Percentiles rank a stretch among this genome's conserved stretches.
Conservation (phyloP, 2,797 vertebrate genomes). For the Squalus acanthias region DNA sequence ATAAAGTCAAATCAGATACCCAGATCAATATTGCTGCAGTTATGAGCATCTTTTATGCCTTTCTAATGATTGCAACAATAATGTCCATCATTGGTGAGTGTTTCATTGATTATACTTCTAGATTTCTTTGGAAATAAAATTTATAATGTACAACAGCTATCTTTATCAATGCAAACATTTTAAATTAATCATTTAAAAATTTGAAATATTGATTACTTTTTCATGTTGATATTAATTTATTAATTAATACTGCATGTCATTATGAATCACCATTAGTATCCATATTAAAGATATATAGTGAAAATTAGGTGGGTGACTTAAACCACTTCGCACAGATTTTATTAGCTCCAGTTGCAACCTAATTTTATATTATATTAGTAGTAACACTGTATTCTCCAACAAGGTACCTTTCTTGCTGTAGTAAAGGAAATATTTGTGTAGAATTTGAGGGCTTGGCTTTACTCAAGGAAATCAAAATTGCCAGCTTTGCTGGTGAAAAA, state of each 20-base stretch:
- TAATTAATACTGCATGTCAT: not conserved
- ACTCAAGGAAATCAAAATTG: not conserved
- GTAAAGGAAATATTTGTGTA: too few species aligned
- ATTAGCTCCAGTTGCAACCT: too few species aligned
- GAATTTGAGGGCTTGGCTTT: too few species aligned
- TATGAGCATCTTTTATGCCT: conserved; percentile 68
- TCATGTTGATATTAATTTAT: not conserved
- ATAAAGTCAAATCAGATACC: conserved; percentile 56
- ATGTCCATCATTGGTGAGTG: conserved; percentile 67
- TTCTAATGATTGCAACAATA: conserved; percentile 70
- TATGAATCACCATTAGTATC: not conserved
- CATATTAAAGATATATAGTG: not conserved
- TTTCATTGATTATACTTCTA: not conserved
- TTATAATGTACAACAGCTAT: not conserved
- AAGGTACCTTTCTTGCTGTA: too few species aligned
- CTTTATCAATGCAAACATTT: not conserved
- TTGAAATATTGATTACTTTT: not conserved
- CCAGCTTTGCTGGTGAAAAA: not conserved
- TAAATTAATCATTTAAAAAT: not conserved
- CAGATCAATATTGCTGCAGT: conserved; percentile 65
- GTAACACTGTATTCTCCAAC: too few species aligned
- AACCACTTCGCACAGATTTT: too few species aligned
- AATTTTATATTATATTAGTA: too few species aligned
- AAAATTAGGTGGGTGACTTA: not conserved
- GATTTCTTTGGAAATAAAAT: not conserved